Evolutionary conservation across 2,797 vertebrate genomes (phyloP).

Genomic region (Petrocephalus schoutedeni): DNA sequence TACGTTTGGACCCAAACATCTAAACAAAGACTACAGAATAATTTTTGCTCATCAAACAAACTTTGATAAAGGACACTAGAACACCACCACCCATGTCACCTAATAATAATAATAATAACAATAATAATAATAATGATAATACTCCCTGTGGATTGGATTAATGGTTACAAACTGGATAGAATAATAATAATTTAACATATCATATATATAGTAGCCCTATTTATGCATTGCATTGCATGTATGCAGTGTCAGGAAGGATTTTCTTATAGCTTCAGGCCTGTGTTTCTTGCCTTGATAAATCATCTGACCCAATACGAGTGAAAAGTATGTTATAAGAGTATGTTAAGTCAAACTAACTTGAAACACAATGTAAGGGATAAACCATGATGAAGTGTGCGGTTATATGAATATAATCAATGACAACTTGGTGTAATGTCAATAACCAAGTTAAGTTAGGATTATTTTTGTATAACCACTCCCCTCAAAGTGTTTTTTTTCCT

Average conservation of each 20-base stretch:
- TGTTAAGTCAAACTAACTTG: not conserved
- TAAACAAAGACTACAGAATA: not conserved
- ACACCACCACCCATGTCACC: not conserved
- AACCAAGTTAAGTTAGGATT: not conserved
- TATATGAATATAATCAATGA: not conserved
- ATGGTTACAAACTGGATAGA: not conserved
- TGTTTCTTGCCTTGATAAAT: not conserved
- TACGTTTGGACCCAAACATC: not conserved
- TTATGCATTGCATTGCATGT: not conserved
- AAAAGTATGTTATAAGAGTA: not conserved
- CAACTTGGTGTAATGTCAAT: not conserved
- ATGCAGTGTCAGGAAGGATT: not conserved
- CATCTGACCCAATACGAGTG: not conserved
- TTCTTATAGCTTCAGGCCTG: not conserved
- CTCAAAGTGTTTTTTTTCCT: not conserved
- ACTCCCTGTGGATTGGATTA: not conserved
- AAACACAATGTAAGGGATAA: not conserved
- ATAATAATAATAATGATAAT: not conserved
- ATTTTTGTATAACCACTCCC: not conserved
- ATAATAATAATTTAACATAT: not conserved
- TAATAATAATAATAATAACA: not conserved
- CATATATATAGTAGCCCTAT: not conserved
- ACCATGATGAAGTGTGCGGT: not conserved
- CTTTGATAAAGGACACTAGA: not conserved
- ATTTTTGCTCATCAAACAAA: not conserved